Conservation (phyloP, 2,797 vertebrate genomes). For the Peromyscus nudipes region DNA sequence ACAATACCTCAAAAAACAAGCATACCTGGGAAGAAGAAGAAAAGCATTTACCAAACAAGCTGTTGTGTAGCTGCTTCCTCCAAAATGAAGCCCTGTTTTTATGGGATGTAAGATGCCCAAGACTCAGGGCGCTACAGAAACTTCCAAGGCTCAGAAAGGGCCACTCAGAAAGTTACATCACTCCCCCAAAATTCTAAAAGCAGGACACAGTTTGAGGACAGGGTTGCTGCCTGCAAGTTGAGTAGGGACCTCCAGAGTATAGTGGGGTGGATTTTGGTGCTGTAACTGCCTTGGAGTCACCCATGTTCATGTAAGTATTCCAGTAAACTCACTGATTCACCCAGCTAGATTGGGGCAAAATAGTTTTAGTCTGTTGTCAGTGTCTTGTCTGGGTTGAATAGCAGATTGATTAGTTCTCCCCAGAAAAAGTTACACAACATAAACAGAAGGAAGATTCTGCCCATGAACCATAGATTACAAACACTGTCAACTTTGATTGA, state of each 20-base stretch:
- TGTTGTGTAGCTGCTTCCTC: background rate
- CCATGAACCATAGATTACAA: constrained; percentile 20
- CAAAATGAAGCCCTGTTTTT: background rate
- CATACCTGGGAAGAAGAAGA: background rate
- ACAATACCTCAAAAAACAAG: background rate
- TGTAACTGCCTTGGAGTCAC: background rate
- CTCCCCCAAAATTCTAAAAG: background rate
- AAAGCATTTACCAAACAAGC: constrained; percentile 12
- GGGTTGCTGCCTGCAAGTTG: background rate
- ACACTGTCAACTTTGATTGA: background rate
- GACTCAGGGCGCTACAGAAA: background rate
- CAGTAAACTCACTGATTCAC: background rate
- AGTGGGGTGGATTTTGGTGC: background rate
- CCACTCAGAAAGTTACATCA: background rate
- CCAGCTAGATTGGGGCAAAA: background rate
- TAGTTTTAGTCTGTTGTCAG: background rate
- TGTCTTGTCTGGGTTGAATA: background rate
- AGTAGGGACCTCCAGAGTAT: background rate
- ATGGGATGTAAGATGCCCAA: background rate
- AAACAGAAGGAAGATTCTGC: background rate
- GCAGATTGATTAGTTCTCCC: background rate
- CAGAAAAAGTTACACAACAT: background rate
- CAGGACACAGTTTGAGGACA: background rate
- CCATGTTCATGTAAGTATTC: background rate
- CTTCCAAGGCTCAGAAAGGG: background rate